Conservation (phyloP, 2,888 invertebrate species). For the Altica lythri region DNA sequence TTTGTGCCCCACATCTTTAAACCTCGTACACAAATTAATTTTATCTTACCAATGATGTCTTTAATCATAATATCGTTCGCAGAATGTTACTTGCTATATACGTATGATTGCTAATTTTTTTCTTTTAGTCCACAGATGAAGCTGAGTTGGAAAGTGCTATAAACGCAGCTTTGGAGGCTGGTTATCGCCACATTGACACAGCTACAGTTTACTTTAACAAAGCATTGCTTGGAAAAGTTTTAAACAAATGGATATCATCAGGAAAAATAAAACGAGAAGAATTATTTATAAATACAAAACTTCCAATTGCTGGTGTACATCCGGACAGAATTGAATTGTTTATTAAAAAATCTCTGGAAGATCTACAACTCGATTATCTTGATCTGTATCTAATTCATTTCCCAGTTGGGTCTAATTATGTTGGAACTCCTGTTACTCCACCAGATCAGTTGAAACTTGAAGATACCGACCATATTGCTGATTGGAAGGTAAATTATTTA, state of each 20-base stretch:
- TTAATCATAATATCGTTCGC: no score
- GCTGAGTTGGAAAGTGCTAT: slow-evolving; percentile 68
- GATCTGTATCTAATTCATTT: slow-evolving; percentile 46
- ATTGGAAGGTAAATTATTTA: slow-evolving; percentile 36
- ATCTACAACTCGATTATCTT: slow-evolving; percentile 42
- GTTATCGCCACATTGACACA: slow-evolving; percentile 82
- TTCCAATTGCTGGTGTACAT: slow-evolving; percentile 66
- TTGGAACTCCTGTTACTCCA: not conserved
- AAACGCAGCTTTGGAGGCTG: slow-evolving; percentile 69
- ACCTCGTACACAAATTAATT: no score
- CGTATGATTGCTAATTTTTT: no score
- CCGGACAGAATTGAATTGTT: slow-evolving; percentile 55
- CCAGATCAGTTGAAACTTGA: slow-evolving; percentile 46
- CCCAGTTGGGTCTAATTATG: slow-evolving; percentile 32
- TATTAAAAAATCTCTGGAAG: slow-evolving; percentile 40
- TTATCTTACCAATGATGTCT: no score
- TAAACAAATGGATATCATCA: slow-evolving; percentile 70
- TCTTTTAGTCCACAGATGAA: slow-evolving; percentile 66
- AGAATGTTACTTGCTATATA: no score
- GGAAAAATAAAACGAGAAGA: slow-evolving; percentile 74
- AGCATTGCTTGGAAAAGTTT: slow-evolving; percentile 69
- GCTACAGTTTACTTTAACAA: slow-evolving; percentile 80
- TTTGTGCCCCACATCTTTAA: no score
- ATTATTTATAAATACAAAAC: slow-evolving; percentile 80
- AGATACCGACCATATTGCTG: slow-evolving; percentile 29